phyloP scores from a whole-genome alignment of 2,888 invertebrate species.

The Drosophila lutescens region DNA sequence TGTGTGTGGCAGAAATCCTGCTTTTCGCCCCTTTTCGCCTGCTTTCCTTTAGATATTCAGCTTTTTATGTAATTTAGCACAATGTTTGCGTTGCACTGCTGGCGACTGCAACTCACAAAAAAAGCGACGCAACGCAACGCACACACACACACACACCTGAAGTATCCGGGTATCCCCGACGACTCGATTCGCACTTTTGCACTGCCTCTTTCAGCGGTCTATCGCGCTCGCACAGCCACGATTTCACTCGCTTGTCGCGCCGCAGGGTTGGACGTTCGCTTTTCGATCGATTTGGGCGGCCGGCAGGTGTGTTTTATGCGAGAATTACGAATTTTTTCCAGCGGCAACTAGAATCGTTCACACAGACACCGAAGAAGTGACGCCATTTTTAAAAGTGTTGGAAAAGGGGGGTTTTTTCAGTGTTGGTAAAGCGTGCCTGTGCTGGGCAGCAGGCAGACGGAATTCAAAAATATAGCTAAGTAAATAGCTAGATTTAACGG shows the following conservation, averaged over 20 bases:
- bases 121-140: slow-evolving; percentile 21
- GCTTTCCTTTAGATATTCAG: slow-evolving; percentile 25
- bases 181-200: slow-evolving; percentile 48
- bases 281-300: slow-evolving; percentile 66
- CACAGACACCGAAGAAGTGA: slow-evolving; percentile 75
- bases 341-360: slow-evolving; percentile 69
- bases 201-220: slow-evolving; percentile 45
- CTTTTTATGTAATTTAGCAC: slow-evolving; percentile 55
- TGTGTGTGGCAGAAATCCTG: slow-evolving; percentile 48
- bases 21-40: slow-evolving; percentile 43
- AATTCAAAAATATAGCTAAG: too few relatives aligned
- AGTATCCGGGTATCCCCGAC: slow-evolving; percentile 42
- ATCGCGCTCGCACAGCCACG: slow-evolving; percentile 58
- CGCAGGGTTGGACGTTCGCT: slow-evolving; percentile 59
- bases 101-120: slow-evolving; percentile 14
- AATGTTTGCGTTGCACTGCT: slow-evolving; percentile 17
- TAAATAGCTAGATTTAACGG: too few relatives aligned
- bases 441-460: too few relatives aligned
- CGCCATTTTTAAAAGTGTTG: slow-evolving; percentile 72
- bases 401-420: too few relatives aligned
- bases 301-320: slow-evolving; percentile 62
- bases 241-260: slow-evolving; percentile 65
- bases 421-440: too few relatives aligned
- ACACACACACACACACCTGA: slow-evolving; percentile 27
- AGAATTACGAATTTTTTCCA: slow-evolving; percentile 68